These are phyloP conservation scores for Verasper variegatus DNA, from an alignment of 2,113 vertebrate genomes.

Conservation along the genomic window DNA sequence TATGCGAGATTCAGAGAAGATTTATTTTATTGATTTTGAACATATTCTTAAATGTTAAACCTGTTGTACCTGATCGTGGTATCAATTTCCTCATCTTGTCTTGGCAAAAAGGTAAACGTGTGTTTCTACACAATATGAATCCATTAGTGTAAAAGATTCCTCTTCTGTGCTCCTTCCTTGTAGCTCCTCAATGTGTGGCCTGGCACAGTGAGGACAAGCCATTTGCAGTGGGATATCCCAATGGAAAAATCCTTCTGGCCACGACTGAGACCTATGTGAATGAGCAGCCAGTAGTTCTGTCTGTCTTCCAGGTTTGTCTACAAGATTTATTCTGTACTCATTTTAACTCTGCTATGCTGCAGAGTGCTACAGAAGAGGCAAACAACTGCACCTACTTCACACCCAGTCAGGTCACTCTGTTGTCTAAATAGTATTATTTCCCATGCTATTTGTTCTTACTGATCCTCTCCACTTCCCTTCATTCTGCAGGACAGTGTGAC, in stretches of 20 bases:
- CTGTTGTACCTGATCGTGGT: too few species aligned
- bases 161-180: neutral
- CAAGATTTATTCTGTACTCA: neutral
- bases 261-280: conserved; percentile 71
- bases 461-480: neutral
- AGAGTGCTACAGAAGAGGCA: neutral
- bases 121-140: too few species aligned
- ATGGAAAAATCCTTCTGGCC: conserved; percentile 82
- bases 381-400: neutral
- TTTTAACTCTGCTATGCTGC: neutral
- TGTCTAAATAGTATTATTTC: neutral
- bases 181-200: conserved; percentile 82
- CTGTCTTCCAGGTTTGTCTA: conserved; percentile 81
- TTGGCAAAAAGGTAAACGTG: neutral
- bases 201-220: conserved; percentile 84
- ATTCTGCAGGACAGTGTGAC: conserved; percentile 77
- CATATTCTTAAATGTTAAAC: too few species aligned
- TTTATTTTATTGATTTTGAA: too few species aligned
- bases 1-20: too few species aligned
- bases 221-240: conserved; percentile 83
- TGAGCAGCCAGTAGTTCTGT: conserved; percentile 75
- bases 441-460: neutral
- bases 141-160: neutral
- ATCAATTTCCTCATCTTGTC: neutral
- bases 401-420: neutral